Percentiles rank a stretch among this genome's conserved stretches.
These are phyloP conservation scores for Clanis bilineata DNA, from an alignment of 2,888 invertebrate genomes.

Conservation along the genomic window DNA sequence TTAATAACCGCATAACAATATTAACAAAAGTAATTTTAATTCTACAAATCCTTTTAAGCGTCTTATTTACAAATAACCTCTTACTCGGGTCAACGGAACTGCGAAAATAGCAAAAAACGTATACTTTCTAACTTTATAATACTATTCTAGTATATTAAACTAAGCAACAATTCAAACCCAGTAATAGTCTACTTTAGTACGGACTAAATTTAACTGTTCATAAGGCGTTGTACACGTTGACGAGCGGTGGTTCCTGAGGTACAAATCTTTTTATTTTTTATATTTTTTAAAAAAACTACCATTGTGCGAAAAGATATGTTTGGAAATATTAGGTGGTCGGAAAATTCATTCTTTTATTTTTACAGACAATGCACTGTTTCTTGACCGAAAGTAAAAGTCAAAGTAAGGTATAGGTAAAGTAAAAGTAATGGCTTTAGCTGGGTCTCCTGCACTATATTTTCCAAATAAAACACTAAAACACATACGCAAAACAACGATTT, in stretches of 20 bases:
- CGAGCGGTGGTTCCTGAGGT: conserved; percentile 4
- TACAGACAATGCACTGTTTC: too few species aligned
- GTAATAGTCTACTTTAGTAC: neutral
- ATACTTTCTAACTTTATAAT: neutral
- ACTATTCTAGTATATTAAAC: conserved; percentile 2
- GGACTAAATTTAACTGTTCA: neutral
- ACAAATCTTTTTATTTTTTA: neutral
- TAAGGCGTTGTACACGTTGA: conserved; percentile 11
- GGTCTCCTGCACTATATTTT: too few species aligned
- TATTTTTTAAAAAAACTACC: neutral
- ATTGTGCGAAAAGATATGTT: conserved; percentile 13
- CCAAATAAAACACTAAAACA: too few species aligned
- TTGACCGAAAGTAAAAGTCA: too few species aligned
- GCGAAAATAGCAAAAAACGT: neutral
- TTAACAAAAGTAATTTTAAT: neutral
- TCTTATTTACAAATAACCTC: neutral
- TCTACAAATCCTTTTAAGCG: neutral
- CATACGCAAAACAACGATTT: too few species aligned
- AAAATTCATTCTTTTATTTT: too few species aligned
- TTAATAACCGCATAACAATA: neutral
- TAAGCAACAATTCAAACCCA: conserved; percentile 6
- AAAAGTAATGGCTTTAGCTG: too few species aligned
- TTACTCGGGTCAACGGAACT: neutral
- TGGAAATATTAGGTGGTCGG: neutral
- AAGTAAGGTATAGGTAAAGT: too few species aligned